Evolutionary conservation across 2,888 invertebrate species (phyloP).

Genomic region (Eupithecia abbreviata): DNA sequence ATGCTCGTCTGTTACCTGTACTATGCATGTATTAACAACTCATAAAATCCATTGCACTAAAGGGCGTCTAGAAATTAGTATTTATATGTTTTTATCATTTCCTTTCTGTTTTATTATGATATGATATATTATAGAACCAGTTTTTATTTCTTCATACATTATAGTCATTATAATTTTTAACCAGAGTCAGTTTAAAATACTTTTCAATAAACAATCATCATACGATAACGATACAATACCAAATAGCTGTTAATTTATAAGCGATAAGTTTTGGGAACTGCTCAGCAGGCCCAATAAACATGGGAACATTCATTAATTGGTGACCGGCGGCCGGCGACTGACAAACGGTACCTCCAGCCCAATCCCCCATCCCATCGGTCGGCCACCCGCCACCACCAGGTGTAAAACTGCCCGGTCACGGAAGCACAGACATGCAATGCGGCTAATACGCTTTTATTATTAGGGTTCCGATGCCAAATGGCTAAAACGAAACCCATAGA

Average conservation of each 20-base stretch:
- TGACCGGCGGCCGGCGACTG: slow-evolving; percentile 63
- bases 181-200: background rate
- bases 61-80: background rate
- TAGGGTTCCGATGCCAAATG: background rate
- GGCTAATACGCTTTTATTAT: slow-evolving; percentile 83
- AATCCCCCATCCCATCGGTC: slow-evolving; percentile 43
- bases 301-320: slow-evolving; percentile 80
- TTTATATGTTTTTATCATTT: background rate
- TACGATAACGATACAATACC: slow-evolving; percentile 7
- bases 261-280: slow-evolving; percentile 73
- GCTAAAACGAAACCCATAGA: background rate
- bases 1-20: background rate
- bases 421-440: slow-evolving; percentile 81
- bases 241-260: slow-evolving; percentile 66
- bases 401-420: slow-evolving; percentile 83
- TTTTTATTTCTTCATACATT: background rate
- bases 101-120: background rate
- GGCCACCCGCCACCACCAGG: slow-evolving; percentile 66
- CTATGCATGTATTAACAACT: background rate
- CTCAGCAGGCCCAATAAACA: slow-evolving; percentile 80
- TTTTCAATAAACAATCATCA: background rate
- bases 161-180: background rate
- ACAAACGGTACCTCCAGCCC: slow-evolving; percentile 75
- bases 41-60: background rate
- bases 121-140: background rate